These are phyloP conservation scores for Synodontis membranacea DNA, from an alignment of 2,113 vertebrate species.

Conservation along the genomic window DNA sequence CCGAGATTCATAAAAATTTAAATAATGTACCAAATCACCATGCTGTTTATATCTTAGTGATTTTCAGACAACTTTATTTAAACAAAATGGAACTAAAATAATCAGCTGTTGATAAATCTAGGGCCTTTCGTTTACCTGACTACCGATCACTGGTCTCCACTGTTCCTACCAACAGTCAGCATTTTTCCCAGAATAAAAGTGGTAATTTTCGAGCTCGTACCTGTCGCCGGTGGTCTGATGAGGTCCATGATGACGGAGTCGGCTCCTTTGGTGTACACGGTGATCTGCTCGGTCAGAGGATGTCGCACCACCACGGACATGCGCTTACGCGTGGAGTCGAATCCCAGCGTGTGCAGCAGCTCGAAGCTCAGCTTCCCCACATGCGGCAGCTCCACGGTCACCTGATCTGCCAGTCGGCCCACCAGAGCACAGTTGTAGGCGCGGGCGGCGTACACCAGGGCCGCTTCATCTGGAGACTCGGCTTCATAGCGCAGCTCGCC, in stretches of 20 bases:
- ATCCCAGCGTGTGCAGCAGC: constrained; percentile 91
- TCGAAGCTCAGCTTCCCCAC: constrained; percentile 90
- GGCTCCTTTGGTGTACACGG: constrained; percentile 95
- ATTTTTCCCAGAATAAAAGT: no score
- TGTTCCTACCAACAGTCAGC: no score
- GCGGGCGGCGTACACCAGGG: constrained; percentile 89
- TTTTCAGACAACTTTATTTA: background rate
- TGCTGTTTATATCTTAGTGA: background rate
- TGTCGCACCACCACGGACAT: constrained; percentile 97
- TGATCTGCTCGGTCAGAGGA: constrained; percentile 90
- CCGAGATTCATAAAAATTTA: background rate
- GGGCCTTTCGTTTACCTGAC: background rate
- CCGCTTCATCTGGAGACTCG: constrained; percentile 93
- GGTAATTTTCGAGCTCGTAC: constrained; percentile 50
- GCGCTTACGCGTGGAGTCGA: constrained; percentile 90
- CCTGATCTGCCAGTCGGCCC: constrained; percentile 87
- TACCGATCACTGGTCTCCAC: background rate
- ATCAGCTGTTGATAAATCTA: background rate
- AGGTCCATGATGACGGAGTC: constrained; percentile 95
- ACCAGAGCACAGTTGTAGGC: constrained; percentile 90
- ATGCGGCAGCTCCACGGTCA: constrained; percentile 89
- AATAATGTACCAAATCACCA: background rate
- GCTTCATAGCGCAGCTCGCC: constrained; percentile 90
- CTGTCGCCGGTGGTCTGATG: constrained; percentile 77
- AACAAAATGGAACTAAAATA: background rate